Evolutionary conservation across 2,888 invertebrate species (phyloP).

Genomic region (Folsomia candida): DNA sequence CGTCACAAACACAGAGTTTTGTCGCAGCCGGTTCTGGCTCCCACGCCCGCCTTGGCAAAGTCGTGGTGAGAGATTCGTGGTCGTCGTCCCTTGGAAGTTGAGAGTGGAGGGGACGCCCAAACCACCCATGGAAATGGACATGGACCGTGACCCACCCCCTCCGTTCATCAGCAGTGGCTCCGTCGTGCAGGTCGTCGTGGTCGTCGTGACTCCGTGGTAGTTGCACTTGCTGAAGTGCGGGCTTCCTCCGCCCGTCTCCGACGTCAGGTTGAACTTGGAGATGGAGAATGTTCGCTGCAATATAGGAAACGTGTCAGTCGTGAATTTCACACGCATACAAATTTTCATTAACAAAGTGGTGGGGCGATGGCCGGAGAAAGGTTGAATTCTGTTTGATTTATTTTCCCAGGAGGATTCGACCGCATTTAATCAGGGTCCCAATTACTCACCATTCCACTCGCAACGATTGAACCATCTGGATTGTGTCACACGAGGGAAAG

Average conservation of each 20-base stretch:
- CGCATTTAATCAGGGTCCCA: too few relatives aligned
- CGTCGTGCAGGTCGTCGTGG: slow-evolving; percentile 10
- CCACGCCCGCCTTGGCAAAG: not conserved
- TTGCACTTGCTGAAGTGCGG: slow-evolving; percentile 50
- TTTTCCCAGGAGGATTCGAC: too few relatives aligned
- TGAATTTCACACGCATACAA: too few relatives aligned
- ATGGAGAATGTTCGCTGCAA: slow-evolving; percentile 63
- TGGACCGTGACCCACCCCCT: slow-evolving; percentile 52
- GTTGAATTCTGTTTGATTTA: too few relatives aligned
- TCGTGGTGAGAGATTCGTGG: not conserved
- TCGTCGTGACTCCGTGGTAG: slow-evolving; percentile 42
- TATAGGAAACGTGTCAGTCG: slow-evolving; percentile 17
- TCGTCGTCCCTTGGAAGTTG: too few relatives aligned
- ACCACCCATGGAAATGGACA: slow-evolving; percentile 36
- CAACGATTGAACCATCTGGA: too few relatives aligned
- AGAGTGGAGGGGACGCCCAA: too few relatives aligned
- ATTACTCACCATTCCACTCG: too few relatives aligned
- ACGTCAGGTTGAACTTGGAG: slow-evolving; percentile 64
- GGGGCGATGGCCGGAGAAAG: too few relatives aligned
- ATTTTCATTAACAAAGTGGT: too few relatives aligned
- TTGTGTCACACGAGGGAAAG: too few relatives aligned
- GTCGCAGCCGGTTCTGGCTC: slow-evolving; percentile 59
- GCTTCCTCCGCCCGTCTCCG: slow-evolving; percentile 37
- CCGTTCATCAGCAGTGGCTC: slow-evolving; percentile 55
- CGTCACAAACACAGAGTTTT: slow-evolving; percentile 85